Evolutionary conservation across 2,888 invertebrate genomes (phyloP), one percentile per base, ranked within the genome.

Genomic region (Tuta absoluta): DNA sequence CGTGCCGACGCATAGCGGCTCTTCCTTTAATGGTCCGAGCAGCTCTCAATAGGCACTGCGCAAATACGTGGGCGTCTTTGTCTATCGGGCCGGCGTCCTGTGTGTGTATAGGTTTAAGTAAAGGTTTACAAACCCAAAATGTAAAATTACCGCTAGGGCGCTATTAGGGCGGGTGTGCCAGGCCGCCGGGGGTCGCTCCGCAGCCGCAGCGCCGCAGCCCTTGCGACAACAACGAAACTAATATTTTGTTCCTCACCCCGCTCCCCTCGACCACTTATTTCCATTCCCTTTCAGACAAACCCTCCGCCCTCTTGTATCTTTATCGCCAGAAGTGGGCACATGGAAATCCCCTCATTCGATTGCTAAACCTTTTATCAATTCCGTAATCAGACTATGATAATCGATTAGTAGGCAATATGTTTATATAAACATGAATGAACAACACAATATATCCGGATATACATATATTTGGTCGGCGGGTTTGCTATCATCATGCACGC

Each of bases 191-290:
- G 83, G 81, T 85, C 84, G 87, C 87, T 88, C 86, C 89, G 89
- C 86, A 85, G 87, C 89, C 85, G 89, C 89, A 82, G 86, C 87
- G 86, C 91, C 89, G 89, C 87, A 84, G 88, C 91, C 92, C 92
- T 92, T 92, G 91, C 91, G 92, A 92, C 91, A 92, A 92, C 92
- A 92, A 92, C 88, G 91, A 92, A 92, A 92, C 92, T 92, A 92
- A 92, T 92, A 91, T 92, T 92, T 85, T 91, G 91, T 87, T 92
- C 91, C 90, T 90, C 85, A 87, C 62, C 86, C 91, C 89, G 89
- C 85, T 87, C 86, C 85, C 88, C 87, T 79, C 77, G 85, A 86
- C 75, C 79, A 74, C 73, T 71, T 82, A 75, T 80, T 75, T 72
- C 72, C 82, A 72, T 77, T 71, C 78, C 73, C 83, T 74, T 69